Conservation (phyloP, 2,888 invertebrate genomes). For the Xestia xanthographa region DNA sequence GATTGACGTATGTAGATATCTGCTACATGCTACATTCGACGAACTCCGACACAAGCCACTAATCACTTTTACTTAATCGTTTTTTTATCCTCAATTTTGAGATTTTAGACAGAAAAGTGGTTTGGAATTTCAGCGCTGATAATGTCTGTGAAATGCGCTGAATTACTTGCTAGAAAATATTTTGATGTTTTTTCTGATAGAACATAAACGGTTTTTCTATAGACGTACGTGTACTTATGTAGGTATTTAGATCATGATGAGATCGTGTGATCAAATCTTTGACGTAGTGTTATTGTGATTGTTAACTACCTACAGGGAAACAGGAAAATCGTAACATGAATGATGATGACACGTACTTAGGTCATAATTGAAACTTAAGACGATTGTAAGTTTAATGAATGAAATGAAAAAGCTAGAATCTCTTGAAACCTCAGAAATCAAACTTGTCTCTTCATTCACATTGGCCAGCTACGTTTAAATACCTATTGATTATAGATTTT, state of each 20-base stretch:
- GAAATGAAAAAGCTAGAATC: conserved; percentile 6
- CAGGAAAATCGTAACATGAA: conserved; percentile 38
- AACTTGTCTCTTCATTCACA: conserved; percentile 24
- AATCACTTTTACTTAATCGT: not conserved
- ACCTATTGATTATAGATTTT: conserved; percentile 15
- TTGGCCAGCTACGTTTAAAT: not conserved
- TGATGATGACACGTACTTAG: conserved; percentile 28
- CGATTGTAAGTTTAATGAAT: conserved; percentile 11
- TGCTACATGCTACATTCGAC: not conserved
- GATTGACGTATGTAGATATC: not conserved
- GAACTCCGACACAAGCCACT: not conserved
- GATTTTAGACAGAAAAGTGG: not conserved
- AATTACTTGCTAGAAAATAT: conserved; percentile 1
- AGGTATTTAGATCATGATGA: conserved; percentile 4
- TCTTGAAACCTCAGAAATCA: conserved; percentile 2
- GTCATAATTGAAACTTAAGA: not conserved
- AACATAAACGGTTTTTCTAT: conserved; percentile 15
- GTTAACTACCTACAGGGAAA: conserved; percentile 6
- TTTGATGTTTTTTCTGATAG: conserved; percentile 7
- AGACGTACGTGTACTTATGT: not conserved
- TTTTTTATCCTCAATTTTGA: conserved; percentile 2
- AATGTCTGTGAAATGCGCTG: not conserved
- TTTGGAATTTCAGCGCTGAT: conserved; percentile 8
- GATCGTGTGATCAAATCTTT: conserved; percentile 12
- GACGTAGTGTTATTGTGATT: conserved; percentile 42